phyloP scores from a whole-genome alignment of 2,113 vertebrate species.

The Anthoscopus minutus region DNA sequence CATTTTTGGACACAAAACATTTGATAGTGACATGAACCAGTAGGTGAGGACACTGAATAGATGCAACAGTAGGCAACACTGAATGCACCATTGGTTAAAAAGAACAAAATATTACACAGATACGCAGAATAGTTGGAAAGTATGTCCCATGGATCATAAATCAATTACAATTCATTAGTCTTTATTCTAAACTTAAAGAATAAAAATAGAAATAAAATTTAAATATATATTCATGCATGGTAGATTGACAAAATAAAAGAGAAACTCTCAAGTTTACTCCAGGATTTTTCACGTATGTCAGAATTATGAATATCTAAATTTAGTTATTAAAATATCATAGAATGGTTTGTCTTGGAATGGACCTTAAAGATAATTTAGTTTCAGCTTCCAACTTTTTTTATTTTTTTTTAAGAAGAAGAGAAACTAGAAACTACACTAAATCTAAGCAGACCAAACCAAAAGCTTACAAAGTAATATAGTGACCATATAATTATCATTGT shows the following conservation, averaged over 20 bases:
- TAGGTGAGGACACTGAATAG: neutral
- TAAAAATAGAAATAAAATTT: neutral
- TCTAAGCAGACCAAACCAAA: neutral
- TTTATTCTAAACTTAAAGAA: neutral
- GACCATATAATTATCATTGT: neutral
- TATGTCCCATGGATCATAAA: neutral
- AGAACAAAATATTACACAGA: neutral
- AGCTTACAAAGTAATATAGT: neutral
- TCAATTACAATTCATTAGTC: neutral
- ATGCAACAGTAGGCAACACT: neutral
- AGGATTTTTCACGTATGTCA: neutral
- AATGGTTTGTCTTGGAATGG: neutral
- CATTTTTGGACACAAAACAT: neutral
- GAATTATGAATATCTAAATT: neutral
- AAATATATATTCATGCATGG: neutral
- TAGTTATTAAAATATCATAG: neutral
- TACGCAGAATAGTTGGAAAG: neutral
- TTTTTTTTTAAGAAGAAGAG: neutral
- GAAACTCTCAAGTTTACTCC: neutral
- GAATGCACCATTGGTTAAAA: neutral
- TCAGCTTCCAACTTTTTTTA: neutral
- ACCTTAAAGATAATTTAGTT: neutral
- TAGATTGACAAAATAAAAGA: neutral
- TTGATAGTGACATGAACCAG: neutral
- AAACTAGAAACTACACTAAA: neutral